These are phyloP conservation scores for Paratilapia polleni DNA, from an alignment of 2,113 vertebrate species.

Conservation along the genomic window DNA sequence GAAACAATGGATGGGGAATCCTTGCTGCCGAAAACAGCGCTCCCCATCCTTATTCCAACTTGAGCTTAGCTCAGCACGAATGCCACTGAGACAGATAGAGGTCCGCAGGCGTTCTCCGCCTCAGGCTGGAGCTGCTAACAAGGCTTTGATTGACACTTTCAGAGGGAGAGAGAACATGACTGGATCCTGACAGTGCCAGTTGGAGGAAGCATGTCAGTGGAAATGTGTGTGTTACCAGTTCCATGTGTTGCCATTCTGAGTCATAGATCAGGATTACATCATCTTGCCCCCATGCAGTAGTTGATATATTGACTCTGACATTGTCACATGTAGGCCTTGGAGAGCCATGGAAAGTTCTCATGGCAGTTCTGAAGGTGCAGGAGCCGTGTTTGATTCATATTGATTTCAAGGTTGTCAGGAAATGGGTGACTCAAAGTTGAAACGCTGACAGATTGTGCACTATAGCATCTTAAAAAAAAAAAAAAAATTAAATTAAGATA, in stretches of 20 bases:
- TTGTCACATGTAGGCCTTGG: slow-evolving; percentile 50
- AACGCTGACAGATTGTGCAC: neutral
- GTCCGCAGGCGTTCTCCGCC: slow-evolving; percentile 5
- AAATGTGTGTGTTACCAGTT: slow-evolving; percentile 21
- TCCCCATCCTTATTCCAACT: slow-evolving; percentile 29
- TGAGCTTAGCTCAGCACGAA: slow-evolving; percentile 52
- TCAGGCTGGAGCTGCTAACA: slow-evolving; percentile 18
- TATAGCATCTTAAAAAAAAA: too few relatives aligned
- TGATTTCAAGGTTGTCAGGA: slow-evolving; percentile 13
- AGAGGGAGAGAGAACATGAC: neutral
- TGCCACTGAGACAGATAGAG: slow-evolving; percentile 11
- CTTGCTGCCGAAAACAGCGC: slow-evolving; percentile 35
- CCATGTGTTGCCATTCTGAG: slow-evolving; percentile 60
- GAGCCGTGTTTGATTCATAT: neutral
- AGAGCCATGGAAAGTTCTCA: slow-evolving; percentile 19
- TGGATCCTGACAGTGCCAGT: neutral
- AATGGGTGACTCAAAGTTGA: neutral
- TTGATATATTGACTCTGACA: slow-evolving; percentile 65
- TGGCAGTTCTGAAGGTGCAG: slow-evolving; percentile 25
- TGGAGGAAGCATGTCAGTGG: slow-evolving; percentile 25
- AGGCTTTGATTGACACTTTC: slow-evolving; percentile 46
- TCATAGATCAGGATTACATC: slow-evolving; percentile 62
- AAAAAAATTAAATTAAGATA: too few relatives aligned
- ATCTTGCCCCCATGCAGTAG: slow-evolving; percentile 39
- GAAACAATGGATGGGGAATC: slow-evolving; percentile 49